Conservation (phyloP, 2,797 vertebrate species). For the Rhabdophis nuchalis region DNA sequence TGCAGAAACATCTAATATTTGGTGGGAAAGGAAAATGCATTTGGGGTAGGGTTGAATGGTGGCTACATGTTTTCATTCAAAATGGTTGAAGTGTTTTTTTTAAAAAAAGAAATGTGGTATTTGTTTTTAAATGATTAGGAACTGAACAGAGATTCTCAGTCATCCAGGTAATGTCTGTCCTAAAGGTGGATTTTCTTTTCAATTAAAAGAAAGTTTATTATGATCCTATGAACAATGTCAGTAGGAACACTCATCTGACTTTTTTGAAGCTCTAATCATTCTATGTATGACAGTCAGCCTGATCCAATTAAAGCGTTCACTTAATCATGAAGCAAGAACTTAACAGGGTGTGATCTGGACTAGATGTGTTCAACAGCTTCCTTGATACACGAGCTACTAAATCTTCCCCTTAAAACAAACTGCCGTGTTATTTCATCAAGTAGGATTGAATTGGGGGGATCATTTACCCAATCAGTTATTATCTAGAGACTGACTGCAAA, state of each 20-base stretch:
- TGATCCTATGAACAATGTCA: not conserved
- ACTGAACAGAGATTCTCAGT: not conserved
- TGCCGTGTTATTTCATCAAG: not conserved
- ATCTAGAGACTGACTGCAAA: not conserved
- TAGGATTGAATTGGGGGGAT: not conserved
- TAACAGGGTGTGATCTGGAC: not conserved
- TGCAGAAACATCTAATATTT: slow-evolving; percentile 29
- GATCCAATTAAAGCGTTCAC: not conserved
- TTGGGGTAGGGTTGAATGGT: slow-evolving; percentile 21
- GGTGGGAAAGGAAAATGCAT: slow-evolving; percentile 29
- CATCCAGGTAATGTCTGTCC: not conserved
- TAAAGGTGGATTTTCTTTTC: too few relatives aligned
- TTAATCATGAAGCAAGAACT: not conserved
- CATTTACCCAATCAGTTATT: not conserved
- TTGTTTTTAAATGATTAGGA: not conserved
- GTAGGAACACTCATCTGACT: not conserved
- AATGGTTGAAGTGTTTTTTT: slow-evolving; percentile 9
- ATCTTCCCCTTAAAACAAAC: not conserved
- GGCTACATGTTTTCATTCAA: slow-evolving; percentile 50
- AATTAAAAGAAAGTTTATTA: not conserved
- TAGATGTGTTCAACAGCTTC: not conserved
- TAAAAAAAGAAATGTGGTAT: not conserved
- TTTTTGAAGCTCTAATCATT: not conserved
- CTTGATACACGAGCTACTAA: not conserved
- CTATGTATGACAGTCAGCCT: not conserved